phyloP scores from a whole-genome alignment of 2,888 invertebrate species.

The Clivina fossor region DNA sequence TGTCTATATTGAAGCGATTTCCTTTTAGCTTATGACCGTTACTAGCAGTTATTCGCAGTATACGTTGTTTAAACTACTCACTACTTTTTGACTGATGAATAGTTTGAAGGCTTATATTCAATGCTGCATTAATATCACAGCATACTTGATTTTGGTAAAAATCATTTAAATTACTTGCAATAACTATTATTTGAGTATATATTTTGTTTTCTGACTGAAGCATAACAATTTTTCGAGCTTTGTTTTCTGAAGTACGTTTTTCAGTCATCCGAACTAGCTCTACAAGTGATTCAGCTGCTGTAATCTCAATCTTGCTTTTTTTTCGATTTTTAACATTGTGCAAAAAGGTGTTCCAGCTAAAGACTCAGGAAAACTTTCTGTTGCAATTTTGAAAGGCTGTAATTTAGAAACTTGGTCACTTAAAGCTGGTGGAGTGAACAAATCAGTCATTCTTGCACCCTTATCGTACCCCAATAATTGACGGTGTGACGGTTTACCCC shows the following conservation, averaged over 20 bases:
- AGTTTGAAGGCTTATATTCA: conserved; percentile 34
- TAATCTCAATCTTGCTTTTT: conserved; percentile 35
- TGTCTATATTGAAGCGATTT: conserved; percentile 35
- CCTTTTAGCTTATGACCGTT: conserved; percentile 36
- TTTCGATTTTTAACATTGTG: conserved; percentile 29
- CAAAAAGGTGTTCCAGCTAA: conserved; percentile 25
- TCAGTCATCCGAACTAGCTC: conserved; percentile 20
- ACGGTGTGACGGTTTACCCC: conserved; percentile 36
- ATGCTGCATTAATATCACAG: conserved; percentile 27
- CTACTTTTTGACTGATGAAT: conserved; percentile 29
- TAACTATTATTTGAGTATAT: conserved; percentile 21
- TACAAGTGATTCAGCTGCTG: conserved; percentile 35
- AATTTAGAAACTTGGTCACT: conserved; percentile 5
- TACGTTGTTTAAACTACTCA: conserved; percentile 33
- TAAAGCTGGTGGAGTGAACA: conserved; percentile 30
- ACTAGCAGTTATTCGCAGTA: conserved; percentile 36
- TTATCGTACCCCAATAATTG: conserved; percentile 37
- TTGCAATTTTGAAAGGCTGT: not conserved
- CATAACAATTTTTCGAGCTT: conserved; percentile 26
- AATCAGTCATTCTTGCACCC: conserved; percentile 29
- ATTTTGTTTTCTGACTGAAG: conserved; percentile 23
- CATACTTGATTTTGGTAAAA: conserved; percentile 34
- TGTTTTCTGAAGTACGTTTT: conserved; percentile 18
- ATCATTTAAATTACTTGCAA: conserved; percentile 23
- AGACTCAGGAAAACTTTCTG: not conserved